A percentile compares a stretch with the other conserved stretches of the same genome.
phyloP scores from a whole-genome alignment of 2,113 vertebrate species.

The Nematolebias whitei region DNA sequence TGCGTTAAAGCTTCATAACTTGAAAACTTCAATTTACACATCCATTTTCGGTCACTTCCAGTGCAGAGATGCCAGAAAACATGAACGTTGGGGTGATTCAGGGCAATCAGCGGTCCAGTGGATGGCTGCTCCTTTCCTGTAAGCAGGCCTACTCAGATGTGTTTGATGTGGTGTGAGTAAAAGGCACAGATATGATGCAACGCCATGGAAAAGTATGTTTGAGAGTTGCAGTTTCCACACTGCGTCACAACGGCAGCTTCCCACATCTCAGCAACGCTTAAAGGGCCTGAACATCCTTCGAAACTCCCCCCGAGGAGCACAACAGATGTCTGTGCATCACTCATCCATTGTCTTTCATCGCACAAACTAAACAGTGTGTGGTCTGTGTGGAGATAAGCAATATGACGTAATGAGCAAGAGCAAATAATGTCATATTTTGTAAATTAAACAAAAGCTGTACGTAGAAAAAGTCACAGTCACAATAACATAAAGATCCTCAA shows the following conservation, averaged over 20 bases:
- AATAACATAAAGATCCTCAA: slow-evolving; percentile 14
- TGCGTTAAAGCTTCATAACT: not conserved
- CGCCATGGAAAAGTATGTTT: slow-evolving; percentile 59
- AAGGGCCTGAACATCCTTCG: slow-evolving; percentile 62
- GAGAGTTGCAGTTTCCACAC: slow-evolving; percentile 57
- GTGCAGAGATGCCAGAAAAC: slow-evolving; percentile 36
- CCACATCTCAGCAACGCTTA: slow-evolving; percentile 61
- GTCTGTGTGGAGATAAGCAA: slow-evolving; percentile 59
- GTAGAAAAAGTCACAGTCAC: slow-evolving; percentile 10
- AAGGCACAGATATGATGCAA: slow-evolving; percentile 68
- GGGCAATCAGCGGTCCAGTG: slow-evolving; percentile 30
- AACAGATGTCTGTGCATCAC: slow-evolving; percentile 71
- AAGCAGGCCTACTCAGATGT: slow-evolving; percentile 42
- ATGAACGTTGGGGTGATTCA: slow-evolving; percentile 23
- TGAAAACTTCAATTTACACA: slow-evolving; percentile 10
- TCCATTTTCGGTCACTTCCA: slow-evolving; percentile 13
- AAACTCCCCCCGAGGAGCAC: slow-evolving; percentile 58
- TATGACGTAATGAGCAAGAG: slow-evolving; percentile 35
- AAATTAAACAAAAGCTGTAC: slow-evolving; percentile 1
- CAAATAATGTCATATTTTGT: slow-evolving; percentile 34
- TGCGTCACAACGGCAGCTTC: slow-evolving; percentile 56
- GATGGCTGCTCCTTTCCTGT: slow-evolving; percentile 36
- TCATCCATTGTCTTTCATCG: slow-evolving; percentile 67
- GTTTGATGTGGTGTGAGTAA: slow-evolving; percentile 67
- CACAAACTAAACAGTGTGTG: slow-evolving; percentile 54